Evolutionary conservation across 2,888 invertebrate genomes (phyloP).

Genomic region (Antitype chi): DNA sequence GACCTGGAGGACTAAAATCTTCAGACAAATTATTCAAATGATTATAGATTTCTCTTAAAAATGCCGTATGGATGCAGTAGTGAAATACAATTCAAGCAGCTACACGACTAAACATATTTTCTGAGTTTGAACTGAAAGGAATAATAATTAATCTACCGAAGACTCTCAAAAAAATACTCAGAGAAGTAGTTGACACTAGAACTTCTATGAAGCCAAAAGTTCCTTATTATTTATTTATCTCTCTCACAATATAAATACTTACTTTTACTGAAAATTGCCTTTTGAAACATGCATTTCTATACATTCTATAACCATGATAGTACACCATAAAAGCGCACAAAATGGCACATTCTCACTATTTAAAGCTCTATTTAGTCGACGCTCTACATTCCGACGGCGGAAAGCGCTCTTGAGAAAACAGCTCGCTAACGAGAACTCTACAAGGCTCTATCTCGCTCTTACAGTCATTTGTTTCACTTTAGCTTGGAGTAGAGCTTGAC

Average conservation of each 20-base stretch:
- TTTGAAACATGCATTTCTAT: neutral
- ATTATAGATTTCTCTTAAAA: neutral
- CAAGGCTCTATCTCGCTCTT: conserved; percentile 16
- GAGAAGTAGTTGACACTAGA: neutral
- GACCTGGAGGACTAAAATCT: no score
- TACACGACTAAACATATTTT: neutral
- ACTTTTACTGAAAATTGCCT: neutral
- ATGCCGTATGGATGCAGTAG: neutral
- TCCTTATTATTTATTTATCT: neutral
- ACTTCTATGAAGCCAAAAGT: neutral
- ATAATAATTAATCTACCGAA: neutral
- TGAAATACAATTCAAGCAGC: neutral
- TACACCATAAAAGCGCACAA: conserved; percentile 7
- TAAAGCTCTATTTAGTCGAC: conserved; percentile 41
- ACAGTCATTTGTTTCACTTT: conserved; percentile 44
- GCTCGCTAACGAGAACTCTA: conserved; percentile 47
- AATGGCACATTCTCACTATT: conserved; percentile 30
- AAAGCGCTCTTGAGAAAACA: conserved; percentile 46
- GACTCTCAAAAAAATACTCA: neutral
- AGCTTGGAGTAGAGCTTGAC: conserved; percentile 27
- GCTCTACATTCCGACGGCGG: conserved; percentile 29
- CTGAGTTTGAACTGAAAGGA: neutral
- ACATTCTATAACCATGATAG: neutral
- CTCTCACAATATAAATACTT: neutral
- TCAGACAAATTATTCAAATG: neutral